Conservation (phyloP, 2,113 vertebrate species). For the Willisornis vidua region DNA sequence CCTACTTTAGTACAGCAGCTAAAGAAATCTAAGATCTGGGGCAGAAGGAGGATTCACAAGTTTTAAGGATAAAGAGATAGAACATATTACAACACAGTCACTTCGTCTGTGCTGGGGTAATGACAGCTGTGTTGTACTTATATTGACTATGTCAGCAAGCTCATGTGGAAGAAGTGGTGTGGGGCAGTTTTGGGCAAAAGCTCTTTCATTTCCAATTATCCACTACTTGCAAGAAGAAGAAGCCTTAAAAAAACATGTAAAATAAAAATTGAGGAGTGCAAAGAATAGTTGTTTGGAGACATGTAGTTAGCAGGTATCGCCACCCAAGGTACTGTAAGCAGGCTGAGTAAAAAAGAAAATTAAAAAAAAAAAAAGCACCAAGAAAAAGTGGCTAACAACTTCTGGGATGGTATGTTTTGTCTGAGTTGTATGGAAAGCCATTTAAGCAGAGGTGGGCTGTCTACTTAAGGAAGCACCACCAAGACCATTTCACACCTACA, state of each 20-base stretch:
- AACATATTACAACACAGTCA: neutral
- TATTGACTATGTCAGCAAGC: neutral
- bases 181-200: neutral
- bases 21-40: neutral
- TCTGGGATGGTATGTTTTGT: neutral
- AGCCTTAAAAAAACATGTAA: neutral
- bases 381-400: neutral
- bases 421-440: neutral
- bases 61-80: neutral
- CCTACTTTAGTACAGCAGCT: neutral
- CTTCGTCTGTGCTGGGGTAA: neutral
- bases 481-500: neutral
- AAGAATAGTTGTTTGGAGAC: neutral
- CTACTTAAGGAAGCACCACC: neutral
- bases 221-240: neutral
- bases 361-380: neutral
- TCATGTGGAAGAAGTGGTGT: neutral
- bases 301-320: neutral
- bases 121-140: neutral
- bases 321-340: neutral
- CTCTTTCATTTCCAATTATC: neutral
- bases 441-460: accelerated
- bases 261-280: neutral
- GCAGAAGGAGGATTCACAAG: neutral
- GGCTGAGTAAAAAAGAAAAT: neutral